phyloP scores from a whole-genome alignment of 1,140 invertebrate genomes.

The Drosophila ironensis region DNA sequence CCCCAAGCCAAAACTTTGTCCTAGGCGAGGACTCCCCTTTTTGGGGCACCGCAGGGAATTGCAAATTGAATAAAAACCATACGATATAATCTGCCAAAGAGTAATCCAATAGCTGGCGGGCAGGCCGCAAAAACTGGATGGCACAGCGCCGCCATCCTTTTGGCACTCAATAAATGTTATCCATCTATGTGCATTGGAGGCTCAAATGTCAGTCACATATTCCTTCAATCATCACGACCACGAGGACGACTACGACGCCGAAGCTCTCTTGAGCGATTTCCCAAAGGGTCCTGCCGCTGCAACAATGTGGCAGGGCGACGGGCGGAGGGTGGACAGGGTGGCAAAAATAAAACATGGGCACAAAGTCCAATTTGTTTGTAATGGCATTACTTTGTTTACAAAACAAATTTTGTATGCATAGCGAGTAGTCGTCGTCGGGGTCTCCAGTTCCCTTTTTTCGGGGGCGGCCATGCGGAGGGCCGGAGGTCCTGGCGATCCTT shows the following conservation, averaged over 20 bases:
- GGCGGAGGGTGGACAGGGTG: slow-evolving; percentile 3
- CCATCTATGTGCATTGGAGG: slow-evolving; percentile 47
- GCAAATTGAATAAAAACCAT: slow-evolving; percentile 48
- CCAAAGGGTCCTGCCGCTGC: slow-evolving; percentile 31
- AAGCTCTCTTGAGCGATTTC: slow-evolving; percentile 54
- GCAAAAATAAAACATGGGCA: slow-evolving; percentile 62
- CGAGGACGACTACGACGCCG: too few species aligned
- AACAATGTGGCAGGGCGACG: slow-evolving; percentile 22
- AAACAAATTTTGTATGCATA: slow-evolving; percentile 80
- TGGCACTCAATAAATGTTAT: slow-evolving; percentile 71
- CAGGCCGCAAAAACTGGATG: slow-evolving; percentile 19
- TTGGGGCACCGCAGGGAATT: slow-evolving; percentile 3
- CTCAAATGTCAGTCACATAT: slow-evolving; percentile 67
- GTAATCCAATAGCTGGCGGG: slow-evolving; percentile 37
- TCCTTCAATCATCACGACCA: slow-evolving; percentile 39
- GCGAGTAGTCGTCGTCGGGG: slow-evolving; percentile 57
- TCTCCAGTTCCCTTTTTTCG: neutral
- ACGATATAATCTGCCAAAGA: slow-evolving; percentile 26
- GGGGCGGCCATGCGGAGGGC: neutral
- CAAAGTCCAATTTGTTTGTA: slow-evolving; percentile 80
- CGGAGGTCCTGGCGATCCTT: slow-evolving; percentile 20
- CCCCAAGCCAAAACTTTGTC: neutral
- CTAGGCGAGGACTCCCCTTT: neutral
- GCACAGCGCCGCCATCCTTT: slow-evolving; percentile 17
- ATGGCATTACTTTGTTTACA: slow-evolving; percentile 80